Conservation (phyloP, 1,140 invertebrate genomes). For the Acromyrmex charruanus region DNA sequence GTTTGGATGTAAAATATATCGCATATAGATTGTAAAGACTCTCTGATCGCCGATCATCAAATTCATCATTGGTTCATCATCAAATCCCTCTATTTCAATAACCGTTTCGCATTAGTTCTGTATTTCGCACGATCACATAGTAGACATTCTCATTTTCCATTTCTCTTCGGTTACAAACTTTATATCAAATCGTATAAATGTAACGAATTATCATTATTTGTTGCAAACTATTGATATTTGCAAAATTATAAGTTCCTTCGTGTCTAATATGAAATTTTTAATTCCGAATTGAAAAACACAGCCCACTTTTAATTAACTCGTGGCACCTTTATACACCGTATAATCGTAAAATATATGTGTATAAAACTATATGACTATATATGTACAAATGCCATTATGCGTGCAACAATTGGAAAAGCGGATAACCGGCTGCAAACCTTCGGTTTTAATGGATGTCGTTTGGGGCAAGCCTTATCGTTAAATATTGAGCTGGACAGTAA, state of each 20-base stretch:
- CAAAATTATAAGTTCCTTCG: not conserved
- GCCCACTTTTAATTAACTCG: not conserved
- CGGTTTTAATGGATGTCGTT: slow-evolving; percentile 48
- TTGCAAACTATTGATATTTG: not conserved
- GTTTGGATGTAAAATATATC: slow-evolving; percentile 33
- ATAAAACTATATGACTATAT: slow-evolving; percentile 1
- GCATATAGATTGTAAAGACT: not conserved
- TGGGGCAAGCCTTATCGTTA: slow-evolving; percentile 33
- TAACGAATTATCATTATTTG: not conserved
- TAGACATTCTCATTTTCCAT: not conserved
- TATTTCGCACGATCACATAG: not conserved
- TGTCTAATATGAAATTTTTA: not conserved
- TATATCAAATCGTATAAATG: not conserved
- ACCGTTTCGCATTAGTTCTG: slow-evolving; percentile 20
- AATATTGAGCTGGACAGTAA: slow-evolving; percentile 54
- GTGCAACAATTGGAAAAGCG: slow-evolving; percentile 29
- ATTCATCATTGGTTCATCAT: slow-evolving; percentile 26
- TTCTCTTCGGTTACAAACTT: not conserved
- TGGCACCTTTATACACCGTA: not conserved
- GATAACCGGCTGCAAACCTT: not conserved
- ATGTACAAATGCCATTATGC: not conserved
- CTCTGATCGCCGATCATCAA: slow-evolving; percentile 10
- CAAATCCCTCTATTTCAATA: slow-evolving; percentile 33
- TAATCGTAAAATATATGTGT: not conserved
- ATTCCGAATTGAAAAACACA: not conserved